Evolutionary conservation across 2,797 vertebrate species (phyloP).

Genomic region (Cottoperca gobio): DNA sequence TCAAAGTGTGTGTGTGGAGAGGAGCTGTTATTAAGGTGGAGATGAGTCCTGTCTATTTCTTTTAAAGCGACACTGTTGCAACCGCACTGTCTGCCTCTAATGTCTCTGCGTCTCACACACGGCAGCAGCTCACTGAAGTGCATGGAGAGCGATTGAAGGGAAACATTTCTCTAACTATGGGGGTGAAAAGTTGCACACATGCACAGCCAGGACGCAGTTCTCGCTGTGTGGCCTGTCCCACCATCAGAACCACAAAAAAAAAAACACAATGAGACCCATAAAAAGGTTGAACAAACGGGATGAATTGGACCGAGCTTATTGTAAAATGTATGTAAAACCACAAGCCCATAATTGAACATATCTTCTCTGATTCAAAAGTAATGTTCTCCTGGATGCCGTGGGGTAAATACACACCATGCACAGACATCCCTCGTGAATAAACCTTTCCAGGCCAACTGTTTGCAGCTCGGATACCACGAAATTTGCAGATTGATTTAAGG

Average conservation of each 20-base stretch:
- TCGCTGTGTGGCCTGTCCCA: constrained; percentile 68
- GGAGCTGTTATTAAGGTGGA: constrained; percentile 79
- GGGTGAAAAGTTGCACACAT: constrained; percentile 21
- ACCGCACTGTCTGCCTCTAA: constrained; percentile 48
- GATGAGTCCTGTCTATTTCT: constrained; percentile 62
- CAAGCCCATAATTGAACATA: constrained; percentile 67
- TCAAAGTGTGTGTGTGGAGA: constrained; percentile 71
- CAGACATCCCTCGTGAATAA: constrained; percentile 62
- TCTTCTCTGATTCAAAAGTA: constrained; percentile 61
- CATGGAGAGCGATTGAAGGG: constrained; percentile 38
- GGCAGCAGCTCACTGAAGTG: constrained; percentile 50
- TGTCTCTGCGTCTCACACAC: constrained; percentile 40
- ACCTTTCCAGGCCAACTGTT: constrained; percentile 72
- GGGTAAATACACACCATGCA: constrained; percentile 58
- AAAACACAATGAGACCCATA: constrained; percentile 62
- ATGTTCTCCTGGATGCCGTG: constrained; percentile 56
- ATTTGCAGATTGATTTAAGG: constrained; percentile 83
- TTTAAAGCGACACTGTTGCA: constrained; percentile 65
- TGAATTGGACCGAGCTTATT: constrained; percentile 56
- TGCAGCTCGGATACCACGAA: constrained; percentile 75
- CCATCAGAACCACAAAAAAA: constrained; percentile 69
- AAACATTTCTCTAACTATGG: constrained; percentile 29
- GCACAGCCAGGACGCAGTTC: constrained; percentile 43
- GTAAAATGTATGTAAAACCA: constrained; percentile 65
- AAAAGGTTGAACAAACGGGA: constrained; percentile 64